Evolutionary conservation across 2,888 invertebrate genomes (phyloP), one percentile per base, ranked within the genome.

Genomic region (Sericinus montela): DNA sequence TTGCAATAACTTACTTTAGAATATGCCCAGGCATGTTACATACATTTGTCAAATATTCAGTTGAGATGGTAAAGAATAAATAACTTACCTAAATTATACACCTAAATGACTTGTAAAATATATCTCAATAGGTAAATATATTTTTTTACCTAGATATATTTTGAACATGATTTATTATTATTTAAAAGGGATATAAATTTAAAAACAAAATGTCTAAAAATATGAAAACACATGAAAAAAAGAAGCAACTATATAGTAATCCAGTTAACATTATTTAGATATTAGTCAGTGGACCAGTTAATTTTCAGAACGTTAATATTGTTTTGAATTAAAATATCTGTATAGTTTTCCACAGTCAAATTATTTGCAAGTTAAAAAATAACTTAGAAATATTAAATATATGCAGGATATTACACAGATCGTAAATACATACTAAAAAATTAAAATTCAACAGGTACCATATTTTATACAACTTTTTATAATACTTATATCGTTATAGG

Each of bases 51-150:
- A 6, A 35, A 15, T 8, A 3, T 35, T 35, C 10, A 35, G 8
- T 35, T 35, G 28, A 14, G 34, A 35, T 35, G 25, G 69, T 70
- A 75, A 68, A 65, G 67, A 85, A 86, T 86, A 86, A 86, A 85
- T 86, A 81, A 81, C 83, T 84, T 83, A 80, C 45, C 65, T 71
- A 72, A 60, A 60, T 54, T 58, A 72, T 72, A 63, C 51, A 37
- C 45, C 79, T 84, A 80, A 74, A 77, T 86, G 85, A 86, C 85
- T 86, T 32, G 25, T 44, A 44, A 39, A 35, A 42, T 42, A 30
- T 19, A 5, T 19, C 19, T 2, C 5, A 37, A 11, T 19, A 38
- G 32, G 25, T 38, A 37, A 39, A 28, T 35, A 35, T 39, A 19
- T 15, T 19, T 3, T 5, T 19, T 19, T 19, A 19, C 5, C 19